phyloP scores from a whole-genome alignment of 2,797 vertebrate genomes.

The Apogon talboti region DNA sequence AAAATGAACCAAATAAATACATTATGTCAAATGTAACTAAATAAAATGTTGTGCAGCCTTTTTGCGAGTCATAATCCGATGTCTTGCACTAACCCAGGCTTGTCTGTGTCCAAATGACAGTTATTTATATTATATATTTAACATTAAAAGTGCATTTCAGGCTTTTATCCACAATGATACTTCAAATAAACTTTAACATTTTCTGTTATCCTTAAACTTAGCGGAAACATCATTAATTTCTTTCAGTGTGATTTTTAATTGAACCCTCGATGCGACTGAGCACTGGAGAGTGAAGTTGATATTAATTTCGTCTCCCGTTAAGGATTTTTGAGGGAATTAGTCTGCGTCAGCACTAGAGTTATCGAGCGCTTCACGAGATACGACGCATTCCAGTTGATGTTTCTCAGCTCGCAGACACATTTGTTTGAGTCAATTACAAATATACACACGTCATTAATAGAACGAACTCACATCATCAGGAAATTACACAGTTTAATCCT shows the following conservation, averaged over 20 bases:
- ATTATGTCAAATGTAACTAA: no score
- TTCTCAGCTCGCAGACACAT: constrained; percentile 45
- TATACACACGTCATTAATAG: constrained; percentile 53
- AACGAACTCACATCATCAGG: constrained; percentile 67
- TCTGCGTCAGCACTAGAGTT: constrained; percentile 72
- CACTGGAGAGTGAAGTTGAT: constrained; percentile 54
- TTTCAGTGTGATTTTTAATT: constrained; percentile 73
- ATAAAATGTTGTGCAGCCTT: no score
- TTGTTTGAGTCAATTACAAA: constrained; percentile 56
- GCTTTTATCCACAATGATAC: constrained; percentile 53
- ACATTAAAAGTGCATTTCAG: constrained; percentile 43
- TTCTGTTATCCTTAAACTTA: constrained; percentile 64
- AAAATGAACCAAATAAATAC: no score
- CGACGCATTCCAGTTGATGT: constrained; percentile 35
- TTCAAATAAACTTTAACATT: constrained; percentile 58
- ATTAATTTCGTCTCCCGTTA: constrained; percentile 66
- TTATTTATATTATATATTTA: constrained; percentile 35
- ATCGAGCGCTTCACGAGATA: constrained; percentile 58
- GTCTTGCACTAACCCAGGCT: no score
- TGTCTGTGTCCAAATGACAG: constrained; percentile 44
- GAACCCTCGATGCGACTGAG: constrained; percentile 44
- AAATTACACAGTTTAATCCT: constrained; percentile 66
- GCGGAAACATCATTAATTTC: constrained; percentile 57
- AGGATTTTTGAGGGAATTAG: constrained; percentile 72
- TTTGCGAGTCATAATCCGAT: no score